Conservation (phyloP, 2,797 vertebrate genomes). For the Ambastaia sidthimunki region DNA sequence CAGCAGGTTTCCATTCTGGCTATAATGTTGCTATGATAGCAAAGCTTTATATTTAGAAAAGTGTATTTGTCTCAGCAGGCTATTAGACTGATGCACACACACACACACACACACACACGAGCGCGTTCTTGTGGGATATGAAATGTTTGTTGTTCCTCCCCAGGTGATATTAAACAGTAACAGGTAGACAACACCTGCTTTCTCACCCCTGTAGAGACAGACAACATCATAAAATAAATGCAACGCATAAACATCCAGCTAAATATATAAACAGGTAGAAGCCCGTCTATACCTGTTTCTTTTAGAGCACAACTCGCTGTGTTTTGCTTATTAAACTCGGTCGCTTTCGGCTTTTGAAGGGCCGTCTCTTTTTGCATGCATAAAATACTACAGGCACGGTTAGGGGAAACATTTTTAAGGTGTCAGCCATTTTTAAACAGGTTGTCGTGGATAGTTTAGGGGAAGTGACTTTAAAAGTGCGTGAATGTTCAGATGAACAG, state of each 20-base stretch:
- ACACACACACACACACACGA: background rate
- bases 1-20: constrained; percentile 54
- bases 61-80: constrained; percentile 51
- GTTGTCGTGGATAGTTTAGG: background rate
- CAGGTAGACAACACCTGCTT: constrained; percentile 44
- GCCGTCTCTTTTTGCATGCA: no score
- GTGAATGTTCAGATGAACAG: background rate
- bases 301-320: background rate
- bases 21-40: constrained; percentile 57
- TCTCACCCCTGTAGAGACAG: constrained; percentile 16
- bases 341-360: no score
- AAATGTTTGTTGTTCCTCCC: background rate
- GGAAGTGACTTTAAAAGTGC: constrained; percentile 1
- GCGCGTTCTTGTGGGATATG: constrained; percentile 11
- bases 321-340: constrained; percentile 19
- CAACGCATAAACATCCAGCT: background rate
- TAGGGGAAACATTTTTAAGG: background rate
- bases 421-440: background rate
- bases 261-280: constrained; percentile 8
- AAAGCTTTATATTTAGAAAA: constrained; percentile 57
- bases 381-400: background rate
- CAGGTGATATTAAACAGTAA: constrained; percentile 37
- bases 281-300: background rate
- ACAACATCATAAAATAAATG: constrained; percentile 29
- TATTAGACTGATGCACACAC: constrained; percentile 22